These are phyloP conservation scores for Psephotus haematonotus DNA, from an alignment of 2,113 vertebrate genomes.

Conservation along the genomic window DNA sequence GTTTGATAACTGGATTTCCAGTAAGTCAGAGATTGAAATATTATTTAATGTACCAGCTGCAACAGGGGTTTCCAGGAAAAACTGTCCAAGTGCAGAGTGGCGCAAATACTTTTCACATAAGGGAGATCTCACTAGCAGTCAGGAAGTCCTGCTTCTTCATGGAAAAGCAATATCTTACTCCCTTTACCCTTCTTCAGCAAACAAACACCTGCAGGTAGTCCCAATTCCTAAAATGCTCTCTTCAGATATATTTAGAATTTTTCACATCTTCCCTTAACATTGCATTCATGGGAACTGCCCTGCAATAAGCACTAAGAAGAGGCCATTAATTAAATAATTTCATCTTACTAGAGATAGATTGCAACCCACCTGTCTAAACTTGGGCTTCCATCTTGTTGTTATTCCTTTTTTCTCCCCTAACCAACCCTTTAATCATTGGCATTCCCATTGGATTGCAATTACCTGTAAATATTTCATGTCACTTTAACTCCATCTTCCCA, in stretches of 20 bases:
- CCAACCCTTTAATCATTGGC: not conserved
- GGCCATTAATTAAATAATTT: not conserved
- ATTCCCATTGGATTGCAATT: not conserved
- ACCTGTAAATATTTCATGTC: not conserved
- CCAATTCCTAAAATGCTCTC: not conserved
- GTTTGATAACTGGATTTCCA: constrained; percentile 54
- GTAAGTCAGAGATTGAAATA: constrained; percentile 12
- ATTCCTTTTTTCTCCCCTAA: not conserved
- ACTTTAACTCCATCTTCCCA: not conserved
- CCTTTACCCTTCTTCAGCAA: not conserved
- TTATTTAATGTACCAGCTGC: not conserved
- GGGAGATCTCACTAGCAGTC: not conserved
- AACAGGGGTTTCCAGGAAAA: constrained; percentile 47
- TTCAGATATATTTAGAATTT: not conserved
- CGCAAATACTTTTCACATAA: not conserved
- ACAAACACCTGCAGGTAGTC: not conserved
- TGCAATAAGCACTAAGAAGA: not conserved
- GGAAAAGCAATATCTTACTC: not conserved
- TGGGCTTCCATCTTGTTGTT: not conserved
- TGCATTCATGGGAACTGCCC: not conserved
- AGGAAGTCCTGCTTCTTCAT: not conserved
- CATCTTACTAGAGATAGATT: not conserved
- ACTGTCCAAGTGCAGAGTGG: not conserved
- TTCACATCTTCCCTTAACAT: not conserved
- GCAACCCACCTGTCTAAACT: not conserved